phyloP scores from a whole-genome alignment of 2,797 vertebrate species.

The Peromyscus aztecus region DNA sequence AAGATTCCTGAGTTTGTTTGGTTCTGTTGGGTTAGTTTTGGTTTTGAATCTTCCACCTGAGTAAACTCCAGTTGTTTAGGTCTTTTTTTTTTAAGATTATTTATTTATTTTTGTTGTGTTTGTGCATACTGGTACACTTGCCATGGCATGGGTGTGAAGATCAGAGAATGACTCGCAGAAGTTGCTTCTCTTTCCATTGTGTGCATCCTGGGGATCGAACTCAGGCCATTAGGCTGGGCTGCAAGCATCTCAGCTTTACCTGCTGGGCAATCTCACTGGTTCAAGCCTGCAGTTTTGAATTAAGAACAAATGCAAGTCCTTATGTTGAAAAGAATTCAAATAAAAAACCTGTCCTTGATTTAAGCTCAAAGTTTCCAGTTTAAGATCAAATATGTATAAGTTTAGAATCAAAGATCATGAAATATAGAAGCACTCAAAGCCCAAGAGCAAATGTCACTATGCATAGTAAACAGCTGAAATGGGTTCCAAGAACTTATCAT shows the following conservation, averaged over 20 bases:
- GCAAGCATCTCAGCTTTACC: neutral
- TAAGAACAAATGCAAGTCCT: neutral
- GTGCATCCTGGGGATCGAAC: neutral
- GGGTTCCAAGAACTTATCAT: neutral
- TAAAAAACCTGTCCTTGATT: neutral
- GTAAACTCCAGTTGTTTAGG: neutral
- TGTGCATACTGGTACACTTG: neutral
- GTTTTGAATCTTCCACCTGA: neutral
- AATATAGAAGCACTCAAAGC: neutral
- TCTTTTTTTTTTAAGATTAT: neutral
- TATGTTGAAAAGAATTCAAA: conserved; percentile 21
- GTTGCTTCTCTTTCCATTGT: no score
- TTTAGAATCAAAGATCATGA: conserved; percentile 47
- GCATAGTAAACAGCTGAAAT: neutral
- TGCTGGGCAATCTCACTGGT: neutral
- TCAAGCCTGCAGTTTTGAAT: neutral
- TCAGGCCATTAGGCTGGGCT: neutral
- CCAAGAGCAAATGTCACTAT: neutral
- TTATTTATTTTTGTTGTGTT: neutral
- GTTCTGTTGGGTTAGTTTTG: neutral
- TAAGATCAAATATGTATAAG: conserved; percentile 62
- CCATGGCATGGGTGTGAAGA: no score
- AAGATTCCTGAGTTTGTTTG: accelerated
- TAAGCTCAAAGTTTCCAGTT: neutral
- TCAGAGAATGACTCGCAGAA: accelerated